Evolutionary conservation across 2,797 vertebrate species (phyloP).

Genomic region (Peromyscus melanophrys): DNA sequence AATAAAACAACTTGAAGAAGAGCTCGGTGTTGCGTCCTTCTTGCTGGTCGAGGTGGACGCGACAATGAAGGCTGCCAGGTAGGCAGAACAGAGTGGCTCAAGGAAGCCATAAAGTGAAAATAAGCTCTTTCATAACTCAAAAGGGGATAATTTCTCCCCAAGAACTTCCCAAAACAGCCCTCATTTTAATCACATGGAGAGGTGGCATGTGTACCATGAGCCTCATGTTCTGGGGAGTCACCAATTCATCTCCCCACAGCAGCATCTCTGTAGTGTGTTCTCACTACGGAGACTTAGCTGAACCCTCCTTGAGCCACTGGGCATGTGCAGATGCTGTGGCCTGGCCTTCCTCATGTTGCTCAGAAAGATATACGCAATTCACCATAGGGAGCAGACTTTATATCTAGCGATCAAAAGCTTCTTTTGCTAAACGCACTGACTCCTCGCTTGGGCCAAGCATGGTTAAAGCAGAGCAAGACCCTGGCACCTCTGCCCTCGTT

Average conservation of each 20-base stretch:
- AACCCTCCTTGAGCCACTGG: neutral
- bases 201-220: neutral
- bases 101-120: neutral
- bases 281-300: neutral
- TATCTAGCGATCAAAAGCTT: neutral
- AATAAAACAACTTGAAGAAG: no score
- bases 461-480: neutral
- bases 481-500: neutral
- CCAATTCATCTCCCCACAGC: neutral
- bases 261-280: neutral
- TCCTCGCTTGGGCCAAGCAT: neutral
- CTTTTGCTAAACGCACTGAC: neutral
- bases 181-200: neutral
- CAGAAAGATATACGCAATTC: neutral
- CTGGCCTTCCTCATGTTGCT: neutral
- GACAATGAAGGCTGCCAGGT: no score
- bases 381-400: neutral
- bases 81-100: neutral
- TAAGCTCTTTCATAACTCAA: neutral
- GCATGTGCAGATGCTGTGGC: neutral
- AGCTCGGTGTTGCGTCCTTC: no score
- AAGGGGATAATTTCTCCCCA: neutral
- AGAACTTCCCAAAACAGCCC: neutral
- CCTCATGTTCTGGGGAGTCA: neutral
- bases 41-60: no score